These are phyloP conservation scores for Cheirogaleus major DNA, from an alignment of 2,797 vertebrate species.

Conservation along the genomic window DNA sequence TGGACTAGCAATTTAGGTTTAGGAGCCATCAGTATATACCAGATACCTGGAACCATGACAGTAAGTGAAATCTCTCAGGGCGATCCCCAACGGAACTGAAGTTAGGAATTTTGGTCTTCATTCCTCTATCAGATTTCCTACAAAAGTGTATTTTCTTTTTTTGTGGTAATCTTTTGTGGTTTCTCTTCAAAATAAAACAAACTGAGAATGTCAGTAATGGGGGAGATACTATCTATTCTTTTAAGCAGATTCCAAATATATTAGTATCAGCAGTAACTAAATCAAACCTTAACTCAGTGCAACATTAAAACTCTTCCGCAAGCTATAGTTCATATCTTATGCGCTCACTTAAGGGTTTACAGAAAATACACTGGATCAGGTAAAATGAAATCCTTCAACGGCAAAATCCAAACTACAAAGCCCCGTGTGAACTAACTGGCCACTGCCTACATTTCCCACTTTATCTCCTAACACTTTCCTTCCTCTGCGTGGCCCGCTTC, in stretches of 20 bases:
- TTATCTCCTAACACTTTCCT: neutral
- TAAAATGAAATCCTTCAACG: neutral
- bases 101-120: neutral
- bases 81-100: neutral
- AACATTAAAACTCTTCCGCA: neutral
- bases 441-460: neutral
- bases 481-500: neutral
- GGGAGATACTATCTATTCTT: neutral
- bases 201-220: neutral
- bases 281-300: neutral
- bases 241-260: neutral
- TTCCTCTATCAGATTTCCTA: neutral
- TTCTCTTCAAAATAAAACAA: neutral
- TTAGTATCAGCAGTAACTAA: neutral
- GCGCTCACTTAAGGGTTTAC: neutral
- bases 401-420: neutral
- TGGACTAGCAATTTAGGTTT: neutral
- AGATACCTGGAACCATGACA: neutral
- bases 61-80: neutral
- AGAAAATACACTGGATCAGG: neutral
- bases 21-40: neutral
- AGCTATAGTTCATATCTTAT: neutral
- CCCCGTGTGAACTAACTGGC: neutral
- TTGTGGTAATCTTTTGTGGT: neutral
- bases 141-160: neutral